Evolutionary conservation across 1,140 invertebrate genomes (phyloP), one percentile per base, ranked within the genome.

Genomic region (Dreissena polymorpha): DNA sequence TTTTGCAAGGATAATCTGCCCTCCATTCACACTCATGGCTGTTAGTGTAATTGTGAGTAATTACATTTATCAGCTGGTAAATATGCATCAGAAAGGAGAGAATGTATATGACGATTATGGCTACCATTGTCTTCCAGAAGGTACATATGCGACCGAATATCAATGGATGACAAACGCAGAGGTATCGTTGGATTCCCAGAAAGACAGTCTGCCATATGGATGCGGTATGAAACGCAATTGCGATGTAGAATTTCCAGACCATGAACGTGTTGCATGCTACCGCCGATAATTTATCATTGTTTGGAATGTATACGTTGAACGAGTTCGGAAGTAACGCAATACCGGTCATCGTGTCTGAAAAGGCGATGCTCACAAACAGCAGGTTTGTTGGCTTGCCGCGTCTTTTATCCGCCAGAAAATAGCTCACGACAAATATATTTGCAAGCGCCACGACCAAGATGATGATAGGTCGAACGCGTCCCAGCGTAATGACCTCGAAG

Each of bases 81-180:
- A 64, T 55, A 49, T 83, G 81, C 49, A 83, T 16, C 1, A 70
- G 12, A 5, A 68, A 12, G 8, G 81, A 50, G 0, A 70, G 12
- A 16, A 49, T 18, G 67, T 76, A 76, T 25, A 57, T 70, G 0
- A 76, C 29, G 25, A 60, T 39, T 10, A 83, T 76, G 23, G 21
- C 55, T 16, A 69, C 25, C 7, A 83, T 23, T 5, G 81, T 83
- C 64, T 76, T 83, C 67, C 67, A 53, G 51, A 74, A 68, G 49
- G 81, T 83, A 29, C 81, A 83, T 14, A 76, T 50, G 1, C 67
- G 23, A 23, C 67, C 27, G 29, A 73, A 76, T 29, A 70, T 70
- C 10, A 83, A 83, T 18, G 81, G 81, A 77, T 83, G 81, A 64
- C 72, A 83, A 18, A 83, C 81, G 39, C 81, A 83, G 14, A 77